phyloP scores from a whole-genome alignment of 2,888 invertebrate species.

The Ormyrus labotus region DNA sequence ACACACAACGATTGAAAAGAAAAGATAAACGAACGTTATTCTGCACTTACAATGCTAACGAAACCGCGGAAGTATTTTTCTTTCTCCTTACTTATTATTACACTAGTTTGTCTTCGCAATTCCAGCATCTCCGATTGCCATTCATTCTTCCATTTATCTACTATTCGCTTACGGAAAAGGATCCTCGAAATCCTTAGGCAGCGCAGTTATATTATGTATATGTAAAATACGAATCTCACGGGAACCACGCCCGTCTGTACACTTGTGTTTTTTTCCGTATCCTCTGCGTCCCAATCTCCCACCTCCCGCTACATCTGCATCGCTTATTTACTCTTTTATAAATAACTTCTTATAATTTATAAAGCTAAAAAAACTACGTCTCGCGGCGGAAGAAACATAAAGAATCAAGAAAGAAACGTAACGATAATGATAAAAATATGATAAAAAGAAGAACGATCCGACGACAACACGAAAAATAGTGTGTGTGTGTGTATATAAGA shows the following conservation, averaged over 20 bases:
- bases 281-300: not conserved
- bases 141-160: constrained; percentile 9
- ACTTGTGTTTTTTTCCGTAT: constrained; percentile 55
- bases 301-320: not conserved
- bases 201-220: constrained; percentile 47
- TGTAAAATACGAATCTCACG: constrained; percentile 61
- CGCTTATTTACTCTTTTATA: constrained; percentile 60
- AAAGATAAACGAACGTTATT: constrained; percentile 22
- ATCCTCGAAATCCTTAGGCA: constrained; percentile 48
- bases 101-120: constrained; percentile 57
- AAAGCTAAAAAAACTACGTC: constrained; percentile 58
- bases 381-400: constrained; percentile 31
- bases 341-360: constrained; percentile 69
- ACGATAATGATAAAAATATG: constrained; percentile 28
- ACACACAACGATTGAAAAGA: constrained; percentile 34
- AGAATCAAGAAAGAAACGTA: constrained; percentile 23
- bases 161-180: constrained; percentile 44
- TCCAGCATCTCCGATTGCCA: constrained; percentile 42
- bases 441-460: constrained; percentile 6
- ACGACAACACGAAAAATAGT: constrained; percentile 49
- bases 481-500: constrained; percentile 42
- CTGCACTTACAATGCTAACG: constrained; percentile 37
- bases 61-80: constrained; percentile 51
- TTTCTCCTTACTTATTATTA: constrained; percentile 36
- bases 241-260: constrained; percentile 67